A percentile compares a stretch with the other conserved stretches of the same genome.
phyloP scores from a whole-genome alignment of 2,113 vertebrate genomes.

The Colius striatus region DNA sequence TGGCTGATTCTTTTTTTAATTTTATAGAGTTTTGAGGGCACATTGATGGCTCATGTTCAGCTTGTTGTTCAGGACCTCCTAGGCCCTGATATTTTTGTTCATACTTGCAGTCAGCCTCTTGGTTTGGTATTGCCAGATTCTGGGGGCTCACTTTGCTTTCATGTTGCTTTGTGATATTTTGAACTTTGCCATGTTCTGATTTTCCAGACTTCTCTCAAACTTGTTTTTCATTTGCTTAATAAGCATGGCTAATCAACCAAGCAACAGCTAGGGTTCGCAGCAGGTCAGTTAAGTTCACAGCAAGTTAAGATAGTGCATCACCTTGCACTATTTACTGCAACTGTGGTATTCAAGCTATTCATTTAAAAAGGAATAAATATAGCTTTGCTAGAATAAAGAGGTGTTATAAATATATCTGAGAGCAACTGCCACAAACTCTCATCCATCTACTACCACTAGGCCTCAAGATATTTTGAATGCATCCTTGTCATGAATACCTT shows the following conservation, averaged over 20 bases:
- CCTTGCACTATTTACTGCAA: not conserved
- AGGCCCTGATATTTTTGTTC: not conserved
- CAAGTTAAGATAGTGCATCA: no score
- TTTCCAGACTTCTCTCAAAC: not conserved
- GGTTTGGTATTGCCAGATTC: not conserved
- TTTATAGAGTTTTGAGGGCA: not conserved
- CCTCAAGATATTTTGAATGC: not conserved
- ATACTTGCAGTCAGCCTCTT: not conserved
- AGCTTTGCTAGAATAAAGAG: not conserved
- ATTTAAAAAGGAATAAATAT: not conserved
- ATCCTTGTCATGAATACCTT: not conserved
- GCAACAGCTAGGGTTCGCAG: not conserved
- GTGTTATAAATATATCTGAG: not conserved
- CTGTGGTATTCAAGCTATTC: not conserved
- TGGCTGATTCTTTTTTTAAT: not conserved
- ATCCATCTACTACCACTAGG: not conserved
- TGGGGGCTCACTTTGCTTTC: not conserved
- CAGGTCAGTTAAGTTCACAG: not conserved
- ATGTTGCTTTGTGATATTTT: not conserved
- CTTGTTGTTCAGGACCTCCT: not conserved
- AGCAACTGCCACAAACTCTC: not conserved
- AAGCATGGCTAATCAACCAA: not conserved
- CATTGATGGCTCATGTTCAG: not conserved
- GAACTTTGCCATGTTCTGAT: not conserved
- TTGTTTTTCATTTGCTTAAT: not conserved